These are phyloP conservation scores for Myotis daubentonii DNA, from an alignment of 2,797 vertebrate genomes.

Conservation along the genomic window DNA sequence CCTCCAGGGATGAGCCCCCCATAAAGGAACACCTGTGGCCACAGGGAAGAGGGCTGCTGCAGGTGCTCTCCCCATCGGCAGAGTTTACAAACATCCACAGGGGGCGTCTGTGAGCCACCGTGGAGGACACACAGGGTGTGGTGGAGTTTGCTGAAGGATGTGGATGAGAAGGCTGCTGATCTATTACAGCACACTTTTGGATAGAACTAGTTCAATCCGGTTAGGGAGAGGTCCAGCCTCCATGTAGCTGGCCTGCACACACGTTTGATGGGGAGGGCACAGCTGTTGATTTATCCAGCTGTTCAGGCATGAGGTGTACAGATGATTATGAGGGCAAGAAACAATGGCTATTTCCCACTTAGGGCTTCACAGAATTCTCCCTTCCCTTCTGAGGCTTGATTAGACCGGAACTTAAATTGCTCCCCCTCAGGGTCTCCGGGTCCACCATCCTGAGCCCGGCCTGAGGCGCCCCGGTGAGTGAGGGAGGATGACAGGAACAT, in stretches of 20 bases:
- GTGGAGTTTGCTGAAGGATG: constrained; percentile 30
- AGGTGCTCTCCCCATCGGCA: neutral
- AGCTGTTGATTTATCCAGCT: constrained; percentile 73
- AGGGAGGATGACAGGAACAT: constrained; percentile 37
- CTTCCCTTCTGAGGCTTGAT: constrained; percentile 76
- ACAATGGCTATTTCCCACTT: constrained; percentile 73
- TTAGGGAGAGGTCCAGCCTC: neutral
- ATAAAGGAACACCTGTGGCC: neutral
- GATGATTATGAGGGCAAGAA: constrained; percentile 55
- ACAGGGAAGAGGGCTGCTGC: neutral
- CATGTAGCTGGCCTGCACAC: neutral
- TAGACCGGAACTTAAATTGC: constrained; percentile 80
- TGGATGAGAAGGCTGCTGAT: neutral
- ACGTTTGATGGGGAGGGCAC: constrained; percentile 59
- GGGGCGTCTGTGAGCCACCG: neutral
- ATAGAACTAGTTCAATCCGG: neutral
- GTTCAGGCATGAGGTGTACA: constrained; percentile 65
- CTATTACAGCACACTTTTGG: neutral
- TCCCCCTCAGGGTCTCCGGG: constrained; percentile 70
- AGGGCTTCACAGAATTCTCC: constrained; percentile 69
- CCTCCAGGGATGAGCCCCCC: neutral
- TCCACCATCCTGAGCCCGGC: constrained; percentile 71
- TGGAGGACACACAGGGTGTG: neutral
- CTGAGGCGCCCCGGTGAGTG: constrained; percentile 23
- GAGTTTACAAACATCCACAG: neutral